Evolutionary conservation across 2,797 vertebrate genomes (phyloP).

Genomic region (Labeo calbasu): DNA sequence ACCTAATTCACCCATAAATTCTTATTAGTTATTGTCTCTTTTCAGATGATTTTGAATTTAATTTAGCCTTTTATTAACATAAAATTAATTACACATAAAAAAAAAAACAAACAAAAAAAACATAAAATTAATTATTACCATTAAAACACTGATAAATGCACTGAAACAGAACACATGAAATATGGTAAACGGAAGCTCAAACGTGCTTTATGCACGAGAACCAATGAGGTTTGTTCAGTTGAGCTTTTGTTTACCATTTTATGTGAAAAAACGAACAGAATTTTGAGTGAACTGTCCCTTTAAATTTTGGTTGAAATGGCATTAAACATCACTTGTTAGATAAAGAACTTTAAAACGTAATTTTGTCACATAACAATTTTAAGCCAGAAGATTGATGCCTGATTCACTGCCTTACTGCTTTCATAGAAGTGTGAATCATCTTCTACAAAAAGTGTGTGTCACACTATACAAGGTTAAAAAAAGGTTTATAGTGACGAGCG

Average conservation of each 20-base stretch:
- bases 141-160: background rate
- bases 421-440: constrained; percentile 26
- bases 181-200: background rate
- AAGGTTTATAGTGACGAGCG: constrained; percentile 20
- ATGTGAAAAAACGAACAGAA: background rate
- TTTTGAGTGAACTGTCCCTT: background rate
- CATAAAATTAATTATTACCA: no score
- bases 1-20: background rate
- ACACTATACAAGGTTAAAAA: constrained; percentile 15
- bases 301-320: background rate
- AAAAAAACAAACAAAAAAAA: no score
- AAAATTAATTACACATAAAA: background rate
- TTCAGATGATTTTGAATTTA: background rate
- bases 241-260: background rate
- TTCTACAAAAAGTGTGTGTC: constrained; percentile 9
- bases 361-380: background rate
- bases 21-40: no score
- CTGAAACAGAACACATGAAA: background rate
- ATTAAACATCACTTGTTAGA: background rate
- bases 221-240: background rate
- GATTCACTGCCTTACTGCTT: constrained; percentile 13
- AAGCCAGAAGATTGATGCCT: background rate
- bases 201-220: background rate
- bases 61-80: background rate
- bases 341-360: background rate